Evolutionary conservation across 2,113 vertebrate species (phyloP), one percentile per base, ranked within the genome.

Genomic region (Phaethon lepturus): DNA sequence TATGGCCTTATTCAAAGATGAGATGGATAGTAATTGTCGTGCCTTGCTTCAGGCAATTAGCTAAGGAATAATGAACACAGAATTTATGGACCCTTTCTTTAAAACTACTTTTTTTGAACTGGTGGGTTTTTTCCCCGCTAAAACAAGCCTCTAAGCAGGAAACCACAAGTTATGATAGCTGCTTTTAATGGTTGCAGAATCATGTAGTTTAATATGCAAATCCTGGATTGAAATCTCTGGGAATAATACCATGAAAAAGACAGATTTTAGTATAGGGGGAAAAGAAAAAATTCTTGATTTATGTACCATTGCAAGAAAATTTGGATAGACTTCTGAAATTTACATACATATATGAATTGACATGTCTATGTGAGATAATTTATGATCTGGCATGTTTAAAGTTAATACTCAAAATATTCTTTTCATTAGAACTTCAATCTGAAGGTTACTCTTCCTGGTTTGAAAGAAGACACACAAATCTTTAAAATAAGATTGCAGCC

Each of bases 401-500:
- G n/a, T 93, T 97, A 94, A 91, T 97, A 79, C 74, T 93, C 86
- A 47, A 90, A 94, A 55, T 86, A 55, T 87, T 96, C 74, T 90
- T 97, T 97, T 94, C 91, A 68, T 97, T 96, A 99, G 99, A 98
- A 95, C 68, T 98, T 98, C 86, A 98, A 96, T 86, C 75, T 99
- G 95, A 99, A 98, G 33, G 98, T 99, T 95, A 98, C 77, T 58
- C 88, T 99, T 63, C 98, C 99, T 33, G 99, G 99, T 76, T 97
- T 99, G 92, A 98, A 98, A 96, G 96, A 98, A 90, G 98, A 99
- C 86, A 98, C 97, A 2, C 98, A 99, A 86, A 96, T 84, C 52
- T 35, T 98, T 66, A 99, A 98, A 96, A 98, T 99, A 69, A 97
- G 94, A 93, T 93, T 99, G 56, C 97, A 98, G 40, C 99, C 99